A percentile compares a stretch with the other conserved stretches of the same genome.
phyloP scores from a whole-genome alignment of 2,888 invertebrate species.

The Ectemnius cavifrons region DNA sequence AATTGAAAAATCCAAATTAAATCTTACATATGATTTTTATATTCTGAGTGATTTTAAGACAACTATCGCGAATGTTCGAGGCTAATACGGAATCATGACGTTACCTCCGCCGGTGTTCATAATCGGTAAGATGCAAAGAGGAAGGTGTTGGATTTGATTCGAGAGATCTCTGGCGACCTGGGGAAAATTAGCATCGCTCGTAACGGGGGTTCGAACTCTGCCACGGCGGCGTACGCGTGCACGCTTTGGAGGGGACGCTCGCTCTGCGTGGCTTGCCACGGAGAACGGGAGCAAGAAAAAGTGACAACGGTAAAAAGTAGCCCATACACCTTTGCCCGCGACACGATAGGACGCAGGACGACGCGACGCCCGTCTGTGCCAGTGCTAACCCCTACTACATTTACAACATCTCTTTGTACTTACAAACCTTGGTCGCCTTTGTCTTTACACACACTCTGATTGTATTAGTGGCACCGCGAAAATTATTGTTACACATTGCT shows the following conservation, averaged over 20 bases:
- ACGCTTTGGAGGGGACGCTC: background rate
- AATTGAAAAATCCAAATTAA: no score
- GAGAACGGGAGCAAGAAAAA: conserved; percentile 61
- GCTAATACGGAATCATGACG: conserved; percentile 21
- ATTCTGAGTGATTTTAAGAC: no score
- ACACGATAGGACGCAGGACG: no score
- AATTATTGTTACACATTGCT: no score
- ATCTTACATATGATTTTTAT: no score
- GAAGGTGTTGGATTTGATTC: conserved; percentile 28
- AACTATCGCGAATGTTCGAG: no score
- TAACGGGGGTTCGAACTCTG: conserved; percentile 57
- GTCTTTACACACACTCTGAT: no score
- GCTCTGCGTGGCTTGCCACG: background rate
- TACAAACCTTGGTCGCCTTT: no score
- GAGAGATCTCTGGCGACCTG: conserved; percentile 34
- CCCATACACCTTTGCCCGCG: conserved; percentile 42
- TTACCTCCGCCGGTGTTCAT: conserved; percentile 18
- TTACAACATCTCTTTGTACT: background rate
- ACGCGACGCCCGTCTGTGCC: no score
- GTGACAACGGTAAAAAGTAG: conserved; percentile 66
- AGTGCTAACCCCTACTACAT: background rate
- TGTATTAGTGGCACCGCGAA: no score
- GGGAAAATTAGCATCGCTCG: conserved; percentile 47
- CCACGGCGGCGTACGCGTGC: conserved; percentile 9
- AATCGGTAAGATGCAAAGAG: conserved; percentile 39